Evolutionary conservation across 2,888 invertebrate genomes (phyloP).

Genomic region (Zaprionus bogoriensis): DNA sequence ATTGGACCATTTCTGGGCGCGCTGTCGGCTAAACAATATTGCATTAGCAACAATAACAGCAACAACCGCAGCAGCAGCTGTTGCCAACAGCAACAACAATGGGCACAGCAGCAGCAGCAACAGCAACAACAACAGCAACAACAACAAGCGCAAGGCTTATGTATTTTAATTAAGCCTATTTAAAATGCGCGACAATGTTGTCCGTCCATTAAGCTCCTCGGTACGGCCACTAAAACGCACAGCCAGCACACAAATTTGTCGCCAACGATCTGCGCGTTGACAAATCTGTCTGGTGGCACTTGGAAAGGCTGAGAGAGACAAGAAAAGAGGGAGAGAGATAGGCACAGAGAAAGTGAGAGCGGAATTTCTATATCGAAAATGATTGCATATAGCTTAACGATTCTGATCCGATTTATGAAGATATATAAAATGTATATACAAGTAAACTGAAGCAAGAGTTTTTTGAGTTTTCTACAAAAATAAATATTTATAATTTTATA

Average conservation of each 20-base stretch:
- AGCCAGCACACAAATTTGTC: slow-evolving; percentile 27
- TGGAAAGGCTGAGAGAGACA: no score
- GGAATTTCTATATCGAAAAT: no score
- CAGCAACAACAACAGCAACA: slow-evolving; percentile 17
- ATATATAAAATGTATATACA: no score
- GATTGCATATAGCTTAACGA: no score
- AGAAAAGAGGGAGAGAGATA: not conserved
- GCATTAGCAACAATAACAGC: slow-evolving; percentile 20
- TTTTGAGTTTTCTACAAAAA: no score
- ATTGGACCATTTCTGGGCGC: slow-evolving; percentile 65
- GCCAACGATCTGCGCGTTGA: not conserved
- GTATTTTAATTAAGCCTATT: slow-evolving; percentile 55
- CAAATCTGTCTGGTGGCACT: no score
- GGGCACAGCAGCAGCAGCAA: slow-evolving; percentile 23
- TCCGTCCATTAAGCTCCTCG: slow-evolving; percentile 29
- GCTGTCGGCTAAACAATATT: slow-evolving; percentile 26
- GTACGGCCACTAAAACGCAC: slow-evolving; percentile 16
- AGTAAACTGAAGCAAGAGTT: no score
- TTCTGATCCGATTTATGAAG: no score
- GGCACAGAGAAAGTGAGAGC: not conserved
- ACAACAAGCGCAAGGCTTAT: slow-evolving; percentile 23
- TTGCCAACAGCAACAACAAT: slow-evolving; percentile 8
- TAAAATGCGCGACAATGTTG: slow-evolving; percentile 48
- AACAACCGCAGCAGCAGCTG: slow-evolving; percentile 14
- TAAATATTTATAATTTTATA: no score